These are phyloP conservation scores for Papilio protenor DNA, from an alignment of 2,888 invertebrate species.

Conservation along the genomic window DNA sequence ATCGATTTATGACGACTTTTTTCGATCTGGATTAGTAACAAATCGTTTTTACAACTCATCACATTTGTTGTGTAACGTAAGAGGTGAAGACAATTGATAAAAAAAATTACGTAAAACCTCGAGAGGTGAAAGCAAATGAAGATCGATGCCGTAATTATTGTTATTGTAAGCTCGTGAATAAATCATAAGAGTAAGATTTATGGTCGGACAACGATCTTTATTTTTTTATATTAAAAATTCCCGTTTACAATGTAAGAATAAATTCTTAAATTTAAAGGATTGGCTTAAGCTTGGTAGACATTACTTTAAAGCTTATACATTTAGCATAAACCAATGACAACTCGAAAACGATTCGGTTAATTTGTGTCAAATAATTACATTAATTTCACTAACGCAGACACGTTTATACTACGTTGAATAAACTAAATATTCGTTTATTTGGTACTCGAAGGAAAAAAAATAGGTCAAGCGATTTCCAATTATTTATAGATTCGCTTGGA, in stretches of 20 bases:
- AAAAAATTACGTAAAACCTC: conserved; percentile 37
- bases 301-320: not conserved
- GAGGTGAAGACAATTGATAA: conserved; percentile 5
- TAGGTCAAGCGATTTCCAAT: conserved; percentile 42
- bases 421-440: conserved; percentile 29
- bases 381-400: not conserved
- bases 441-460: conserved; percentile 27
- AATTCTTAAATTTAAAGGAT: not conserved
- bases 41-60: conserved; percentile 15
- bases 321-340: not conserved
- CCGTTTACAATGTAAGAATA: not conserved
- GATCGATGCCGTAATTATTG: conserved; percentile 67
- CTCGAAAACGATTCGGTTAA: not conserved
- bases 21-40: conserved; percentile 19
- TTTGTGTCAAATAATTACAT: not conserved
- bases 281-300: not conserved
- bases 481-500: conserved; percentile 52
- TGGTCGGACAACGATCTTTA: conserved; percentile 58
- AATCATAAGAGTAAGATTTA: conserved; percentile 68
- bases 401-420: not conserved
- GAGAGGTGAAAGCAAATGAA: conserved; percentile 70
- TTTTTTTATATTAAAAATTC: not conserved
- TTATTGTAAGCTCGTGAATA: conserved; percentile 72
- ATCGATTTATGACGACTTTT: conserved; percentile 10
- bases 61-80: conserved; percentile 22